Evolutionary conservation across 2,888 invertebrate species (phyloP).

Genomic region (Himalopsyche anomala): DNA sequence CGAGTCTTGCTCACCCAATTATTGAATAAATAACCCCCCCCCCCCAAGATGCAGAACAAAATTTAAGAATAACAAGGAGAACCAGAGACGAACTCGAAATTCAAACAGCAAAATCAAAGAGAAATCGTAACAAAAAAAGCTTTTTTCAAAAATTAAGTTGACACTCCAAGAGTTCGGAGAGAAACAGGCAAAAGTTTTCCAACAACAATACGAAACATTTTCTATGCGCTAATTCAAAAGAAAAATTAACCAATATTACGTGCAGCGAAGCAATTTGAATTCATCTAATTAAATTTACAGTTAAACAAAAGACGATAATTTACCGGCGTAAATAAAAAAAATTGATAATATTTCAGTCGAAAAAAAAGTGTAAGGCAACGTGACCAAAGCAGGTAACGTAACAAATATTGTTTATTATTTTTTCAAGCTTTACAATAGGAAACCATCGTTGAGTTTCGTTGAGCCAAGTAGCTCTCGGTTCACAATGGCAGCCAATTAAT

Average conservation of each 20-base stretch:
- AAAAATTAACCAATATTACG: background rate
- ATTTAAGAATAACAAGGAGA: no score
- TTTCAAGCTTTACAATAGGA: no score
- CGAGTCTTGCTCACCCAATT: no score
- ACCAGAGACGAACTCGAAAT: no score
- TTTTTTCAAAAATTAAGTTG: background rate
- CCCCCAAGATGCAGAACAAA: no score
- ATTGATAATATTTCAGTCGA: background rate
- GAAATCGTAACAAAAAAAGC: no score
- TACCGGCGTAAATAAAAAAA: background rate
- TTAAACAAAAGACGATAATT: background rate
- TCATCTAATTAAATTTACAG: conserved; percentile 19
- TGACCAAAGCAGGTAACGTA: background rate
- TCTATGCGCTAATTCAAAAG: conserved; percentile 3
- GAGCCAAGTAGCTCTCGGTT: no score
- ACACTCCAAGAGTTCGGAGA: background rate
- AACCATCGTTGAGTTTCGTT: no score
- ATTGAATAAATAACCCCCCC: no score
- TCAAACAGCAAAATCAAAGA: no score
- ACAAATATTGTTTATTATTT: no score
- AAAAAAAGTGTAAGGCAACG: background rate
- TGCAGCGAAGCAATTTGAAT: background rate
- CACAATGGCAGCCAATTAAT: no score
- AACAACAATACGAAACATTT: conserved; percentile 3
- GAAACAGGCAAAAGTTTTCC: background rate